phyloP scores from a whole-genome alignment of 2,888 invertebrate genomes.

The Entomobrya proxima region DNA sequence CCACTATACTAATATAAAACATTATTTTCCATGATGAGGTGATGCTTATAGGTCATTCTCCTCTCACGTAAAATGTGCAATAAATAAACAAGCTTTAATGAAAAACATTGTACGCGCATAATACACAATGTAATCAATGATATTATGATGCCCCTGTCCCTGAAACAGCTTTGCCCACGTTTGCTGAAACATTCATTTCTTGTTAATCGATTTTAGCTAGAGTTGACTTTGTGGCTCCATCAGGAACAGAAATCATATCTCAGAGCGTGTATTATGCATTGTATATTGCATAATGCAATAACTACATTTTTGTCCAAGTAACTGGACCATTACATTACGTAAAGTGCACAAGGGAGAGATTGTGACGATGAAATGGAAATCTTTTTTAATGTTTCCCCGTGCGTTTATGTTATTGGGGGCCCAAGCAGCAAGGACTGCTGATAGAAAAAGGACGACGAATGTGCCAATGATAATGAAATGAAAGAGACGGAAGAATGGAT shows the following conservation, averaged over 20 bases:
- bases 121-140: slow-evolving; percentile 43
- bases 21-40: not conserved
- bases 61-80: not conserved
- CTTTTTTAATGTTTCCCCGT: slow-evolving; percentile 20
- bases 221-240: slow-evolving; percentile 41
- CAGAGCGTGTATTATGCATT: not conserved
- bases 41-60: slow-evolving; percentile 24
- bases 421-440: not conserved
- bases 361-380: slow-evolving; percentile 8
- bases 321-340: slow-evolving; percentile 56
- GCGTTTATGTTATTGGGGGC: not conserved
- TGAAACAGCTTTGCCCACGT: slow-evolving; percentile 1
- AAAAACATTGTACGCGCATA: not conserved
- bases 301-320: slow-evolving; percentile 29
- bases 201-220: slow-evolving; percentile 48
- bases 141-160: slow-evolving; percentile 14
- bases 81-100: not conserved
- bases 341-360: slow-evolving; percentile 41
- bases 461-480: slow-evolving; percentile 36
- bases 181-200: slow-evolving; percentile 42
- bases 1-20: not conserved
- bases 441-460: not conserved
- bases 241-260: slow-evolving; percentile 25
- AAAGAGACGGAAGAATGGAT: slow-evolving; percentile 70
- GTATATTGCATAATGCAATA: slow-evolving; percentile 1